Percentiles rank a stretch among this genome's conserved stretches.
phyloP scores from a whole-genome alignment of 2,888 invertebrate genomes.

The Magallana nippona region DNA sequence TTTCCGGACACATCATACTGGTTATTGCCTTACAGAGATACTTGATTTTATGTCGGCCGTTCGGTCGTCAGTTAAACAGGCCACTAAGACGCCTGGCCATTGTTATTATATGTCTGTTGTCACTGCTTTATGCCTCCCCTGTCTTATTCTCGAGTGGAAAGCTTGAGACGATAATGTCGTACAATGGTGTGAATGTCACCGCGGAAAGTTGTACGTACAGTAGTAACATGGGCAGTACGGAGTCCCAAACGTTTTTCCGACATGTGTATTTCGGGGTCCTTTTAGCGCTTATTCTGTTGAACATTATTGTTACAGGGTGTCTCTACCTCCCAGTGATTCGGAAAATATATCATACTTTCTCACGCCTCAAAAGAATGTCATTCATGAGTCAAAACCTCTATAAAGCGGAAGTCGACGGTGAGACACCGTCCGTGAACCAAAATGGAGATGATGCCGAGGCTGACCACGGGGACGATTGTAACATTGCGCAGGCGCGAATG shows the following conservation, averaged over 20 bases:
- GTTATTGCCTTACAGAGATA: constrained; percentile 10
- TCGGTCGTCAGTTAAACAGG: neutral
- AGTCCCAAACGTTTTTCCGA: neutral
- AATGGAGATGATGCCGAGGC: neutral
- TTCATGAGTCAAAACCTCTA: neutral
- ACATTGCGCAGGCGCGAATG: neutral
- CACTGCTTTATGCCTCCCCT: neutral
- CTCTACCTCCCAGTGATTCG: neutral
- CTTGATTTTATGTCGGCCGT: constrained; percentile 5
- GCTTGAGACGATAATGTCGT: neutral
- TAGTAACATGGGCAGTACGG: neutral
- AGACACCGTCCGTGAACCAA: constrained; percentile 9
- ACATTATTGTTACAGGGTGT: neutral
- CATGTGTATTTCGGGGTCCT: constrained; percentile 10
- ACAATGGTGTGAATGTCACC: neutral
- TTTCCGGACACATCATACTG: neutral
- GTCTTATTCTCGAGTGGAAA: constrained; percentile 8
- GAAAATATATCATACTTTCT: constrained; percentile 14
- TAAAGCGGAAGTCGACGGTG: neutral
- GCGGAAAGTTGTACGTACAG: neutral
- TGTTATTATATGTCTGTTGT: constrained; percentile 6
- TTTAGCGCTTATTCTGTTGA: constrained; percentile 3
- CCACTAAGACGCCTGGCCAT: neutral
- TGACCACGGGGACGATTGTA: constrained; percentile 16
- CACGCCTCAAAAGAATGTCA: constrained; percentile 9